Evolutionary conservation across 2,797 vertebrate species (phyloP).

Genomic region (Anguilla marmorata): DNA sequence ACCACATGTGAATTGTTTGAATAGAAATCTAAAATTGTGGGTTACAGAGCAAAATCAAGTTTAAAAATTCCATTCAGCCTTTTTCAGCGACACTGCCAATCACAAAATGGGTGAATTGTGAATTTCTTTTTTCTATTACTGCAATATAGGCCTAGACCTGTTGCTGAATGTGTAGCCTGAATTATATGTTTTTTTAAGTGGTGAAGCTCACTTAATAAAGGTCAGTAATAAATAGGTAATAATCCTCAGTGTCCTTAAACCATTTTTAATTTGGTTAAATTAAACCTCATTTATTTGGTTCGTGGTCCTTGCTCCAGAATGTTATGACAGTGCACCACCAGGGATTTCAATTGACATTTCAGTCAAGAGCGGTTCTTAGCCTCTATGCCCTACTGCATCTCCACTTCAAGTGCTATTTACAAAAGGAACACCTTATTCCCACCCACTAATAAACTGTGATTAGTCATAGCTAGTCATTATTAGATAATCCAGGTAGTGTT

Average conservation of each 20-base stretch:
- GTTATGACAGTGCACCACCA: neutral
- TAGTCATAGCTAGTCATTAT: neutral
- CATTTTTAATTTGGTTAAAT: neutral
- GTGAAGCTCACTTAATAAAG: no score
- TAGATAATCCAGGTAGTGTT: neutral
- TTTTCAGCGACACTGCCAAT: neutral
- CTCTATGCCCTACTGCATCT: no score
- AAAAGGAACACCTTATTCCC: neutral
- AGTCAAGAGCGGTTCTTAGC: no score
- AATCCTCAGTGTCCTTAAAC: neutral
- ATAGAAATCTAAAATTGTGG: no score
- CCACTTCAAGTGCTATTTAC: no score
- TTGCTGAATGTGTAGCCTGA: neutral
- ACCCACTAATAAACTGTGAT: neutral
- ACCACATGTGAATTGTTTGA: no score
- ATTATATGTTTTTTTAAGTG: neutral
- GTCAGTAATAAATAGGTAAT: neutral
- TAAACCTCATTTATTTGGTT: no score
- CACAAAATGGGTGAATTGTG: neutral
- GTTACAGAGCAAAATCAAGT: no score
- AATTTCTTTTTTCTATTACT: neutral
- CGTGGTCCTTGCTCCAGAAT: neutral
- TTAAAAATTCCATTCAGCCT: neutral
- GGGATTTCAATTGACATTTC: no score
- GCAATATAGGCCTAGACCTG: neutral